Evolutionary conservation across 2,888 invertebrate species (phyloP).

Genomic region (Nemapogon koenigi): DNA sequence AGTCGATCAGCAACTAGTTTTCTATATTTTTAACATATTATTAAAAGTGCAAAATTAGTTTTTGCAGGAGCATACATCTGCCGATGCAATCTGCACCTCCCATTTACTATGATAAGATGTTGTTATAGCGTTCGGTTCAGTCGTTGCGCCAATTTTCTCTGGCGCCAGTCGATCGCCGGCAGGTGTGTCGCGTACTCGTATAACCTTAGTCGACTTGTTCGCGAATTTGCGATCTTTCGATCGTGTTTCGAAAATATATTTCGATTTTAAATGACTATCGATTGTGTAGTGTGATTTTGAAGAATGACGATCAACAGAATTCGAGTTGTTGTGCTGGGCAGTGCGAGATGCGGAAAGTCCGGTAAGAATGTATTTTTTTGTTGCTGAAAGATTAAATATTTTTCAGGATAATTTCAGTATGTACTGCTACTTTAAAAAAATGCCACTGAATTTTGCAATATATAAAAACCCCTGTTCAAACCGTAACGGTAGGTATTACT

Average conservation of each 20-base stretch:
- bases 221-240: constrained; percentile 25
- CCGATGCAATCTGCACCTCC: no score
- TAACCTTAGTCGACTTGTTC: constrained; percentile 14
- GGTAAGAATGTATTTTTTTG: constrained; percentile 64
- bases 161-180: constrained; percentile 53
- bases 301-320: constrained; percentile 83
- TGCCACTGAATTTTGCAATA: no score
- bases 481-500: no score
- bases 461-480: no score
- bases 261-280: constrained; percentile 1
- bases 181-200: constrained; percentile 58
- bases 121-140: constrained; percentile 19
- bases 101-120: no score
- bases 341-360: constrained; percentile 77
- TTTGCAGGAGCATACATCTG: no score
- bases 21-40: no score
- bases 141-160: constrained; percentile 51
- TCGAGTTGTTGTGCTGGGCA: constrained; percentile 79
- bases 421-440: no score
- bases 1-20: no score
- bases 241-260: constrained; percentile 8
- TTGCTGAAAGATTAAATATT: no score
- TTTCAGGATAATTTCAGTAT: no score
- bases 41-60: no score
- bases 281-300: not conserved